These are phyloP conservation scores for Apamea crenata DNA, from an alignment of 2,888 invertebrate species.

Conservation along the genomic window DNA sequence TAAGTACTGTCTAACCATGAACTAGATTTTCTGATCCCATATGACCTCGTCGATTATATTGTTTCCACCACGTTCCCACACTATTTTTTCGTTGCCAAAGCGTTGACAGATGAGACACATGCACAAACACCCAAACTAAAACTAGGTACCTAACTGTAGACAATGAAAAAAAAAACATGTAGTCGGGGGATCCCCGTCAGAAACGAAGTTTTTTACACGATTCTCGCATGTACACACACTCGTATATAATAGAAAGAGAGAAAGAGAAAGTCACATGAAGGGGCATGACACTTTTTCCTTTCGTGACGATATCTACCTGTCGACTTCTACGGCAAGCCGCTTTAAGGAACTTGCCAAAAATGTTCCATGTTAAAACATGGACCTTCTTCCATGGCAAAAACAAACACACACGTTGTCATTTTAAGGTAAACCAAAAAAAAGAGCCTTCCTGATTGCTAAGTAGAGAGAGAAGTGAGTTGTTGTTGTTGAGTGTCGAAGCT, in stretches of 20 bases:
- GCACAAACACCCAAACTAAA: background rate
- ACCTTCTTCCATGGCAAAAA: background rate
- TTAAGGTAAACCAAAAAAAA: background rate
- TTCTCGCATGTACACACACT: too few species aligned
- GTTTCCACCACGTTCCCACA: slow-evolving; percentile 20
- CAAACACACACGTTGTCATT: too few species aligned
- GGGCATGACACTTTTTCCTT: too few species aligned
- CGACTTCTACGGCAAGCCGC: background rate
- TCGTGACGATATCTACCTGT: too few species aligned
- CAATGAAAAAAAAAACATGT: background rate
- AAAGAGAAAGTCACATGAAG: too few species aligned
- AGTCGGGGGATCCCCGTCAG: too few species aligned
- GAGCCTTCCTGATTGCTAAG: background rate
- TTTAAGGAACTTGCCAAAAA: too few species aligned
- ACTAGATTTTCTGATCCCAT: slow-evolving; percentile 13
- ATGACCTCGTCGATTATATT: background rate
- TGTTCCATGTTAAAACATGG: background rate
- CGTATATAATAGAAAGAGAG: too few species aligned
- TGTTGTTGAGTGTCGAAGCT: too few species aligned
- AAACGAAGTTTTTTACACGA: too few species aligned
- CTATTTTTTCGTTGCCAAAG: background rate
- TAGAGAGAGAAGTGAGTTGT: background rate
- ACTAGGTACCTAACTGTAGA: background rate
- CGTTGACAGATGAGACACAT: slow-evolving; percentile 22
- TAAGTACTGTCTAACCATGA: slow-evolving; percentile 15